These are phyloP conservation scores for Epicauta chinensis DNA, from an alignment of 1,140 invertebrate genomes.

Conservation along the genomic window DNA sequence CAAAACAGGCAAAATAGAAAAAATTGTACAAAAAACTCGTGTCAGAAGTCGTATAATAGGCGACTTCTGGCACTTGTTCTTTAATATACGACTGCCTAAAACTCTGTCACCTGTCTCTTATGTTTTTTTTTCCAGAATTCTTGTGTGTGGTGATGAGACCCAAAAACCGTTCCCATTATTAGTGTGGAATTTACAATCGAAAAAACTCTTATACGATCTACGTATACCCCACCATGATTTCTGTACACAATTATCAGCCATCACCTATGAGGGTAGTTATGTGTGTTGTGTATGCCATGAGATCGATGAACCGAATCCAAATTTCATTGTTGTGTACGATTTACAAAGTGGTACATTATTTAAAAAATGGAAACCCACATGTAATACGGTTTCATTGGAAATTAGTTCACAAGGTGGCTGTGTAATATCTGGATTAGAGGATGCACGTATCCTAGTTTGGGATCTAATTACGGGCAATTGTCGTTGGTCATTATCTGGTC, in stretches of 20 bases:
- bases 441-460: slow-evolving; percentile 77
- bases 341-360: slow-evolving; percentile 86
- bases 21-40: too few species aligned
- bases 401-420: slow-evolving; percentile 73
- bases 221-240: slow-evolving; percentile 85
- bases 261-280: slow-evolving; percentile 75
- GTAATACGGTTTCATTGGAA: slow-evolving; percentile 70
- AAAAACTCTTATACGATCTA: slow-evolving; percentile 80
- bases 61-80: too few species aligned
- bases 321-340: slow-evolving; percentile 87
- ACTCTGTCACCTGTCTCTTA: too few species aligned
- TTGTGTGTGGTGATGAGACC: slow-evolving; percentile 86
- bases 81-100: too few species aligned
- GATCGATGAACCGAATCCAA: slow-evolving; percentile 72
- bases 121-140: slow-evolving; percentile 59
- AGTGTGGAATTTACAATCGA: slow-evolving; percentile 78
- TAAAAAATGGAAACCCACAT: slow-evolving; percentile 83
- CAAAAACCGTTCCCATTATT: slow-evolving; percentile 85
- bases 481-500: slow-evolving; percentile 64
- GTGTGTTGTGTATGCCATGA: slow-evolving; percentile 66
- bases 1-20: too few species aligned
- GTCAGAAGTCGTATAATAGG: too few species aligned
- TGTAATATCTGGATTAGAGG: slow-evolving; percentile 76
- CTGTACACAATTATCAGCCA: slow-evolving; percentile 72
- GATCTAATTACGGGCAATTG: slow-evolving; percentile 80